Base-by-base conservation (phyloP, 2,888 invertebrate species). In the Fragum whitleyi region DNA sequence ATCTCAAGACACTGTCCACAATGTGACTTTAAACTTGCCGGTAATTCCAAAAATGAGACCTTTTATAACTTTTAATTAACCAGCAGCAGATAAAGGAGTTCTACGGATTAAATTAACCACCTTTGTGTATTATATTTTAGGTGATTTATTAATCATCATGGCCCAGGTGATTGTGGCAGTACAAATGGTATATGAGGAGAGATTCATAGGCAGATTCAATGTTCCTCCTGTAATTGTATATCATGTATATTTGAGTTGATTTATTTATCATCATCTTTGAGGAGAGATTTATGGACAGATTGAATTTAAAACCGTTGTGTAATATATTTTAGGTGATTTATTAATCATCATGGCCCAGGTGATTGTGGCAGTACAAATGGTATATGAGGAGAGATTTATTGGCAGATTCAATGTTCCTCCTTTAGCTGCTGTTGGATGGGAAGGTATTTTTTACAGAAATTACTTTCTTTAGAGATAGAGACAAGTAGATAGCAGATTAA, bases 161-260 rank as follows among this genome's bases (percentile, higher is more conserved):
- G 95, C 95, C 5, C 95, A 96, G 94, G 96, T 99, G 67, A 96
- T 99, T 86, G 96, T 96, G 23, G 97, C 98, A 0, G 95, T 96
- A 76, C 98, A 98, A 95, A 98, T 98, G 97, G 98, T 99, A 0
- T 96, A 97, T 83, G 99, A 99, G 94, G 98, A 99, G 93, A 97
- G 97, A 94, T 97, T 96, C 93, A 96, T 99, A 0, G 95, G 96
- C 78, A 96, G 97, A 69, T 95, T 96, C 88, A 97, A 98, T 94
- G 97, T 98, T 67, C 97, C 97, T 0, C 96, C 98, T 0, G 94
- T 99, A 80, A 97, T 97, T 94, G 98, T n/a, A n/a, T n/a, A n/a
- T n/a, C n/a, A n/a, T n/a, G n/a, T n/a, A n/a, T n/a, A n/a, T n/a
- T n/a, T n/a, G n/a, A n/a, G n/a, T n/a, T n/a, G n/a, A n/a, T n/a